phyloP scores from a whole-genome alignment of 2,888 invertebrate species.

The Aelia acuminata region DNA sequence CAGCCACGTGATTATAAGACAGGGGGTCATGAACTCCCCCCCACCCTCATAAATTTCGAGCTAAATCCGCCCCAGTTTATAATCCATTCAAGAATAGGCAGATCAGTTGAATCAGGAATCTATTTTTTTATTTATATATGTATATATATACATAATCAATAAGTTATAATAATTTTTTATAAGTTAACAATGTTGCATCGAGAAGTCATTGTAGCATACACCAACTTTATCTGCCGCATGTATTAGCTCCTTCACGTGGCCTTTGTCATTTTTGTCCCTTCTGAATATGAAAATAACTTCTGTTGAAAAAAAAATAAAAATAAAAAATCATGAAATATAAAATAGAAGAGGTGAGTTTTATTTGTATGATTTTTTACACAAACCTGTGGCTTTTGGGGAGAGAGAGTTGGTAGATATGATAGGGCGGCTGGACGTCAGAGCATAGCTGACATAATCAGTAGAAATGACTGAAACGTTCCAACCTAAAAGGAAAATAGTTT shows the following conservation, averaged over 20 bases:
- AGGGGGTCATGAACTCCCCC: too few relatives aligned
- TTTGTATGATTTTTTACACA: not conserved
- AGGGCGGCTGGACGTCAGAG: not conserved
- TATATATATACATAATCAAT: not conserved
- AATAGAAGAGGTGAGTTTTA: not conserved
- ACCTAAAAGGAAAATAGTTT: not conserved
- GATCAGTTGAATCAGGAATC: too few relatives aligned
- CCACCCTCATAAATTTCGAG: too few relatives aligned
- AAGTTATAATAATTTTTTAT: not conserved
- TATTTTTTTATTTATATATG: too few relatives aligned
- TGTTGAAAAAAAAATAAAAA: not conserved
- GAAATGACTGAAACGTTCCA: not conserved
- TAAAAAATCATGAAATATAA: not conserved
- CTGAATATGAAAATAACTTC: not conserved
- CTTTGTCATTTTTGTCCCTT: constrained; percentile 13
- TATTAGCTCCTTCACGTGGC: not conserved
- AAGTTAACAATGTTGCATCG: not conserved
- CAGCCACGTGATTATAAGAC: too few relatives aligned
- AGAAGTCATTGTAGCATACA: not conserved
- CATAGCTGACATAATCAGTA: not conserved
- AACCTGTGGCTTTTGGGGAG: not conserved
- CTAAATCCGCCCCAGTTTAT: too few relatives aligned
- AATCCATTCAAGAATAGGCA: too few relatives aligned
- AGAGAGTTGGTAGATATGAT: not conserved
- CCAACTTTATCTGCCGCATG: not conserved